A percentile compares a stretch with the other conserved stretches of the same genome.
phyloP scores from a whole-genome alignment of 2,113 vertebrate species.

The Circaetus gallicus region DNA sequence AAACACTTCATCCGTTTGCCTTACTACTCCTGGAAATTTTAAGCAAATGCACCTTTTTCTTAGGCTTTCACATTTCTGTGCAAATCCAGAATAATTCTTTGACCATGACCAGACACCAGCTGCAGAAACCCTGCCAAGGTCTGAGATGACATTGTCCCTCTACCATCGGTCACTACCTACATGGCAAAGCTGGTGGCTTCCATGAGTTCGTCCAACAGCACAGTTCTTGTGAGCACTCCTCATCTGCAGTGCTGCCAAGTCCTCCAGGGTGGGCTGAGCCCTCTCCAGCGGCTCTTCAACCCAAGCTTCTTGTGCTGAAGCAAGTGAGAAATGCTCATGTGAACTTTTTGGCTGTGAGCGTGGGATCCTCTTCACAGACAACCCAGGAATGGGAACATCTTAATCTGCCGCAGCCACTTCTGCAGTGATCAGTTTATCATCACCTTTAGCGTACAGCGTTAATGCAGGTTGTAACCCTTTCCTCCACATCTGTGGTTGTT shows the following conservation, averaged over 20 bases:
- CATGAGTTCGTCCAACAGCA: not conserved
- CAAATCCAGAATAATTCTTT: not conserved
- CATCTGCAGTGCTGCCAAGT: not conserved
- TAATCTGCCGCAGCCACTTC: not conserved
- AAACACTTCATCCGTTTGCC: not conserved
- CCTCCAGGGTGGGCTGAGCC: not conserved
- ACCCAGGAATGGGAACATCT: not conserved
- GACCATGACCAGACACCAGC: not conserved
- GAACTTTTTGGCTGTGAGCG: not conserved
- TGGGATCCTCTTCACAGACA: not conserved
- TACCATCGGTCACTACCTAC: rapidly evolving
- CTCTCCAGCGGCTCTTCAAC: not conserved
- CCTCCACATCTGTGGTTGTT: not conserved
- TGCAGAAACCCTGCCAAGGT: not conserved
- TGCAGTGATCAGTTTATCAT: not conserved
- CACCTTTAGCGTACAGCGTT: not conserved
- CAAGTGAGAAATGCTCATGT: not conserved
- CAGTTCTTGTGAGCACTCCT: not conserved
- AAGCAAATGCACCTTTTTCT: not conserved
- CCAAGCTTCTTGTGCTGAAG: not conserved
- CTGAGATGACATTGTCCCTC: not conserved
- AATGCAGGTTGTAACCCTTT: not conserved
- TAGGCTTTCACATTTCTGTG: not conserved
- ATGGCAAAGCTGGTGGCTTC: not conserved
- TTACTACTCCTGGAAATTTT: not conserved